phyloP scores from a whole-genome alignment of 2,113 vertebrate species.

The Glaucidium brasilianum region DNA sequence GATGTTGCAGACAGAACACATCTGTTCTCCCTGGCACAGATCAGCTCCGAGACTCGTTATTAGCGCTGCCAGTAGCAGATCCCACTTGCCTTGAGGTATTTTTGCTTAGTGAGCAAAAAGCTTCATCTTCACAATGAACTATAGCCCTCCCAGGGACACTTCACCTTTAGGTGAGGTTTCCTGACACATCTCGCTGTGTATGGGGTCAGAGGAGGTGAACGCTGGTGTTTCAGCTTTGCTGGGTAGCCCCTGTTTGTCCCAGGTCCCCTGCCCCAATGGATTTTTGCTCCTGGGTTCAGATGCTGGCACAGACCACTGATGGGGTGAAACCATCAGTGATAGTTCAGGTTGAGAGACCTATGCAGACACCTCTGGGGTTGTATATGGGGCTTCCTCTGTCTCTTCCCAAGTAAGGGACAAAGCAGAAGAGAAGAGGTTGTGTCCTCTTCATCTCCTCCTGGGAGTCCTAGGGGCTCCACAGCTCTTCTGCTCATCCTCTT shows the following conservation, averaged over 20 bases:
- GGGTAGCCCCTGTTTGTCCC: rapidly evolving
- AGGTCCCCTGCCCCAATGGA: rapidly evolving
- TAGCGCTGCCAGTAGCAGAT: neutral
- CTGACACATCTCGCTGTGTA: neutral
- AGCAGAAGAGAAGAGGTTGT: neutral
- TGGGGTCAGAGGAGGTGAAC: neutral
- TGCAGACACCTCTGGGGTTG: neutral
- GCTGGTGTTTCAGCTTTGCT: neutral
- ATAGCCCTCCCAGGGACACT: neutral
- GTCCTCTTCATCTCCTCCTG: neutral
- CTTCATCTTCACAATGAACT: neutral
- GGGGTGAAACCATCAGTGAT: neutral
- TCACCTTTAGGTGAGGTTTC: neutral
- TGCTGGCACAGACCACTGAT: neutral
- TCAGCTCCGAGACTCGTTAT: neutral
- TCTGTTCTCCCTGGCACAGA: neutral
- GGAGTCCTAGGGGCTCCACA: neutral
- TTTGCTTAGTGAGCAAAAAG: neutral
- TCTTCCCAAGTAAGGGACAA: neutral
- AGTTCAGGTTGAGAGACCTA: neutral
- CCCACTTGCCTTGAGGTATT: neutral
- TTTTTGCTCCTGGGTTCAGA: neutral
- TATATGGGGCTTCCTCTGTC: neutral
- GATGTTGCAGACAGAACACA: neutral
- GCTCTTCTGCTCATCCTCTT: neutral